Evolutionary conservation across 2,113 vertebrate genomes (phyloP), one percentile per base, ranked within the genome.

Genomic region (Turnix velox): DNA sequence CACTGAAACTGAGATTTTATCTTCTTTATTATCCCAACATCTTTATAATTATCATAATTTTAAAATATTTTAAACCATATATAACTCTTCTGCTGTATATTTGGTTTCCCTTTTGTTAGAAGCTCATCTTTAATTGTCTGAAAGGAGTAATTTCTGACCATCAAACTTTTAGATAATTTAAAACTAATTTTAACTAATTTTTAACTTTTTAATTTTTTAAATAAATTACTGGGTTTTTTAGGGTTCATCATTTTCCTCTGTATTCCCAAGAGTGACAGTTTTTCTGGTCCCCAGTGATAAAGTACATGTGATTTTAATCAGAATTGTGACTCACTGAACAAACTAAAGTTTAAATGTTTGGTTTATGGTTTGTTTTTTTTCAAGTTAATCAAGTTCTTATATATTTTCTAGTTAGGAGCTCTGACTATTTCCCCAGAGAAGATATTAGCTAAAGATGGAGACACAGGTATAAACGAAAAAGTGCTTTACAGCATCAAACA

Each of bases 381-480:
- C 17, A 43, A 73, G 24, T 52, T 68, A 48, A 49, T 73, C 48
- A 68, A 18, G 8, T 74, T 51, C 59, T 39, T 61, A 3, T 24
- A 9, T 81, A 10, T 94, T 84, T 90, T 94, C 79, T 62, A 98
- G 98, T 6, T 4, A 4, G 97, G 97, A 24, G 14, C 3, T 40
- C 80, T 98, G 37, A 1, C 51, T 46, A 49, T 97, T 69, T 58
- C 73, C 28, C 98, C 98, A 51, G 98, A 97, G 39, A 42, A 91
- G 4, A 97, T 98, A 69, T 66, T 96, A 52, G 98, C 98, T 85
- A 96, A 96, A 94, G 98, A 98, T 77, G 98, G 98, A 68, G 98
- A 98, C 86, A 95, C 1, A 3, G 98, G 98, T 45, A 97, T 98
- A 92, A 97, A 98, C 67, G 55, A 96, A 91, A 52, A 94, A 87